Evolutionary conservation across 2,888 invertebrate genomes (phyloP).

Genomic region (Isoperla grammatica): DNA sequence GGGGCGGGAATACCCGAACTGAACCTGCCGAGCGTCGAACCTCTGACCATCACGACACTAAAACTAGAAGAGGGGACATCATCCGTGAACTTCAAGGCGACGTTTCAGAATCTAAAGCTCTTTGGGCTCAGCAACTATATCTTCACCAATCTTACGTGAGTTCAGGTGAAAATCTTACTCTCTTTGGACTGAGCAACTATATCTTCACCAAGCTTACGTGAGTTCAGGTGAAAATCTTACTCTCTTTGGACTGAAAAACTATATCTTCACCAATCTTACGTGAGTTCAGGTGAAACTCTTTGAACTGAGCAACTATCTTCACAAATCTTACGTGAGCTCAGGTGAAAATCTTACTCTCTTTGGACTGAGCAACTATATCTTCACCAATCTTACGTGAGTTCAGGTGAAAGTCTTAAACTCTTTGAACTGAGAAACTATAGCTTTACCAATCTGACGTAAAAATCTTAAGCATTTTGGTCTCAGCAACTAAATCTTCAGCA

Average conservation of each 20-base stretch:
- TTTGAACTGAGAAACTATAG: conserved; percentile 49
- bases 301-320: conserved; percentile 50
- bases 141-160: conserved; percentile 50
- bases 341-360: conserved; percentile 44
- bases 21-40: conserved; percentile 60
- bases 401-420: conserved; percentile 42
- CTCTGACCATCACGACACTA: conserved; percentile 41
- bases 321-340: conserved; percentile 49
- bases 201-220: conserved; percentile 50
- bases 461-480: conserved; percentile 48
- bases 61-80: conserved; percentile 48
- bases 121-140: conserved; percentile 49
- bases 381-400: conserved; percentile 50
- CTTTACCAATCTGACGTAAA: conserved; percentile 49
- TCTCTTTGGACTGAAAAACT: conserved; percentile 48
- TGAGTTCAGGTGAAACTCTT: conserved; percentile 44
- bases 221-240: conserved; percentile 44
- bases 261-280: conserved; percentile 49
- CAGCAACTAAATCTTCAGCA: conserved; percentile 49
- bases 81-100: conserved; percentile 51
- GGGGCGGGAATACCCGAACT: conserved; percentile 58
- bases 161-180: conserved; percentile 41
- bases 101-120: conserved; percentile 47
- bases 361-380: conserved; percentile 49
- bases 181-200: conserved; percentile 49